Evolutionary conservation across 2,113 vertebrate genomes (phyloP), one percentile per base, ranked within the genome.

Genomic region (Fulmarus glacialis): DNA sequence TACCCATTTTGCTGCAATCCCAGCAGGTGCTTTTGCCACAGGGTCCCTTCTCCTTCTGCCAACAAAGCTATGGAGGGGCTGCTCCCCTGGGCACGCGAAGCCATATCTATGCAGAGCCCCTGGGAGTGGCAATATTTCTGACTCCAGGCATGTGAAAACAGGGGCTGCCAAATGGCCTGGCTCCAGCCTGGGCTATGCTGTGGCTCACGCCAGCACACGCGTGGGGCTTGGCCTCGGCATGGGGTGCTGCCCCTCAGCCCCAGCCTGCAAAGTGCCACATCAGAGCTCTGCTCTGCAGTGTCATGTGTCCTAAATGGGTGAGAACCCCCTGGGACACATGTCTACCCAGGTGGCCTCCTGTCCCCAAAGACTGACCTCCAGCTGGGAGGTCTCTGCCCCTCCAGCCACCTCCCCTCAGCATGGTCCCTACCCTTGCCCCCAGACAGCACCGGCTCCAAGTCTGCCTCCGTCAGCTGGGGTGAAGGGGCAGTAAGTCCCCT

Each of bases 151-250:
- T 5, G 40, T 2, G 40, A 21, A 21, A 63, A 1, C 1, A 6
- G 26, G 34, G 23, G 7, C 36, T 64, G 50, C 15, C 29, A 40
- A 40, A 15, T 20, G 55, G 38, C 38, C 30, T 11, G 16, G 63
- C 55, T 78, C 17, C 55, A 42, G 43, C 29, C n/a, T 11, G 56
- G 48, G 32, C 40, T 87, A 42, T 1, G 15, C 73, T n/a, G 63
- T 14, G 45, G 8, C 11, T 68, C 4, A 2, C 0, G 2, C 11
- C 1, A 5, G n/a, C 43, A 22, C 36, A 29, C 0, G 1, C 30
- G 19, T 9, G 12, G 26, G 55, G 30, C n/a, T 93, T 43, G 73
- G 30, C 30, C 64, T 48, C 7, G 0, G 42, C 0, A 5, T 7
- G 52, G 52, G 38, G 42, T 79, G 78, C 73, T 67, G 74, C 70